Evolutionary conservation across 2,888 invertebrate species (phyloP), one percentile per base, ranked within the genome.

Genomic region (Lottia gigantea): DNA sequence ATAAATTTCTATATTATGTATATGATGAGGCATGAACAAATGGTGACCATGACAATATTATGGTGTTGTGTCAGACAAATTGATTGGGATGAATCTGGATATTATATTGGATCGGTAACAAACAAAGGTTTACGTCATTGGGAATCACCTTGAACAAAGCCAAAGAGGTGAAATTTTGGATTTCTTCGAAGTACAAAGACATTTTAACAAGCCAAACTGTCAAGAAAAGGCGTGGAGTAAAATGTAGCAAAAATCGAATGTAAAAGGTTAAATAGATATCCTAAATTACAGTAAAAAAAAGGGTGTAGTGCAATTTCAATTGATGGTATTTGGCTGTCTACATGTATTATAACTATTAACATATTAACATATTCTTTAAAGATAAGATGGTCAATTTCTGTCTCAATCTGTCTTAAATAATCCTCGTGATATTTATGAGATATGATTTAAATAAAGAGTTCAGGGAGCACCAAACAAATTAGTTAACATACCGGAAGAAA

Each of bases 391-490:
- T 55, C 23, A 23, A 55, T 40, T 40, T 40, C 40, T 40, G 40
- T 40, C 40, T 40, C 40, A 8, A 40, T 40, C 40, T 40, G 40
- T 11, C 40, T 40, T 40, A 40, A 40, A 40, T 40, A 40, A 40
- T 40, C 11, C 40, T 40, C 40, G 40, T 40, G 11, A 40, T 40
- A 40, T 3, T 3, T 40, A 40, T 8, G 40, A 40, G 40, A 40
- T 8, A 40, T 8, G 19, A 23, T 55, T 55, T 19, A 23, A 55
- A 55, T 23, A 55, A 23, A 55, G 23, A 55, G 55, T 23, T 23
- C 55, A 55, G 19, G 19, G 19, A 19, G 19, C 55, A 55, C 55
- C 55, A 55, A 55, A 55, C 55, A 55, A 55, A 55, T 55, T 55
- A 55, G 23, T 55, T 23, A 11, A 11, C 19, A 55, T 19, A 55